Base-by-base conservation (phyloP, 1,140 invertebrate species). In the Globodera ellingtonae region DNA sequence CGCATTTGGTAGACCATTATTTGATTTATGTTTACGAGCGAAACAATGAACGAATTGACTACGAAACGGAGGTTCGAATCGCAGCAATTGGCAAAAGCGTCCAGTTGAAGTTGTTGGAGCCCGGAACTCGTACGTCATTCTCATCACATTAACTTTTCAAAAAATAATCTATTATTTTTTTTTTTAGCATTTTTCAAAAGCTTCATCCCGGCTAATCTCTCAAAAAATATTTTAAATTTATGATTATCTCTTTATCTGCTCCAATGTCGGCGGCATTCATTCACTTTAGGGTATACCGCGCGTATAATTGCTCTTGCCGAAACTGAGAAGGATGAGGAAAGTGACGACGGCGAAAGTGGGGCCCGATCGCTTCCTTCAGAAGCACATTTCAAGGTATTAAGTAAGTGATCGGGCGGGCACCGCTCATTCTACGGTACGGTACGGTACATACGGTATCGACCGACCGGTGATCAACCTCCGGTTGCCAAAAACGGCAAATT, bases 1-100 rank as follows among this genome's bases (percentile, higher is more conserved):
- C 75, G 24, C 50, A 62, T 62, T 21, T 77, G 13, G 75, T 77
- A 24, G 75, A 77, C 46, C 75, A 77, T 77, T 77, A 77, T 77
- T 69, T 77, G 59, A 44, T 77, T 47, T 77, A 67, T 69, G 13
- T 77, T 7, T 77, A 77, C 46, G 75, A 77, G 69, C 52, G 13
- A 77, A 24, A 48, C 8, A 62, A 21, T 52, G 75, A 21, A 69
- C 24, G 47, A 10, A 69, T 69, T n/a, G 75, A 77, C 48, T 21
- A 24, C 15, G 47, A 65, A 24, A 77, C 75, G 65, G 62, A 77
- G 35, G 9, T 77, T 35, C 21, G 59, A 69, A 77, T 69, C 18
- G 75, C 24, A 46, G 44, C 75, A 13, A 69, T 77, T 21, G 44
- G 62, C 65, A 62, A 44, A 44, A 69, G 24, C 35, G 75, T 46